Evolutionary conservation across 2,113 vertebrate species (phyloP).

Genomic region (Spheniscus mendiculus): DNA sequence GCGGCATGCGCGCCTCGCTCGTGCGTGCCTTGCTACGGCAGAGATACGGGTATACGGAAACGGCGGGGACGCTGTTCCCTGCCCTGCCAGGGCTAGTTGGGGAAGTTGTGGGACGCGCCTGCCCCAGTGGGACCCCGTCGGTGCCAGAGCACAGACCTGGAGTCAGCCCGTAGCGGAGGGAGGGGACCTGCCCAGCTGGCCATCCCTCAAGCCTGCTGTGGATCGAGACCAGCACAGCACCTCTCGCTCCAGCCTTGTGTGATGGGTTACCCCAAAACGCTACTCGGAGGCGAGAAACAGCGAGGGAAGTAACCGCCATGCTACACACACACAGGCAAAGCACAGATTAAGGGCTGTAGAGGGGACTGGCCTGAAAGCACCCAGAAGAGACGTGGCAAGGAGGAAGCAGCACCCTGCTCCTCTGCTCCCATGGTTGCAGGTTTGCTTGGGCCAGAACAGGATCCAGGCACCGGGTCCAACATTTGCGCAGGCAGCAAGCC

Average conservation of each 20-base stretch:
- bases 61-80: neutral
- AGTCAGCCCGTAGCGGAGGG: neutral
- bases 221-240: neutral
- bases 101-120: neutral
- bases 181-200: neutral
- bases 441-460: neutral
- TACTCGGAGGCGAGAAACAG: constrained; percentile 13
- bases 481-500: constrained; percentile 52
- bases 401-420: neutral
- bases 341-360: neutral
- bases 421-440: neutral
- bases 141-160: neutral
- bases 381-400: neutral
- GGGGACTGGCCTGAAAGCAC: constrained; percentile 3
- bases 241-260: constrained; percentile 31
- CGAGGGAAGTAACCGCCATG: constrained; percentile 1
- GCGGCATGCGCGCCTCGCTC: neutral
- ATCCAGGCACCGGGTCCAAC: constrained; percentile 35
- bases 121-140: neutral
- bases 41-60: neutral
- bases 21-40: neutral
- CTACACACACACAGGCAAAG: constrained; percentile 18
- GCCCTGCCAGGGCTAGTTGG: neutral
- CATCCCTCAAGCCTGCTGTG: neutral
- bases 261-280: constrained; percentile 12